These are phyloP conservation scores for Nasonia vitripennis DNA, from an alignment of 1,140 invertebrate genomes.

Conservation along the genomic window DNA sequence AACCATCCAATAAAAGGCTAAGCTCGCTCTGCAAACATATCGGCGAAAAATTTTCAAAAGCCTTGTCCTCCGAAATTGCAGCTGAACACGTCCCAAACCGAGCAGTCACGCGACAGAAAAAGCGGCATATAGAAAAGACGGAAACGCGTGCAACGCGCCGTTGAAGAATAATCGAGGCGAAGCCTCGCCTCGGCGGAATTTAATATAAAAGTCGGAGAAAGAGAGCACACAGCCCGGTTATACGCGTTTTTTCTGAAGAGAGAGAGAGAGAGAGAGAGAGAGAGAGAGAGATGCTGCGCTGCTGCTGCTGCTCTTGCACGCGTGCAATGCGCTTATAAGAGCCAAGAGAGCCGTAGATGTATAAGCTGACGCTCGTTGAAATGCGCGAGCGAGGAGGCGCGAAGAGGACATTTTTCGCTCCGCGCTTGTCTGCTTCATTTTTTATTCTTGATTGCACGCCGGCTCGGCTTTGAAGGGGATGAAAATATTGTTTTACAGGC, in stretches of 20 bases:
- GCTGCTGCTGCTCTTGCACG: neutral
- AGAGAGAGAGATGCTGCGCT: neutral
- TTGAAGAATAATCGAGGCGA: constrained; percentile 35
- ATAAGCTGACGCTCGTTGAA: constrained; percentile 25
- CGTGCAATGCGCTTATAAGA: constrained; percentile 38
- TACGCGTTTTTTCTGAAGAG: neutral
- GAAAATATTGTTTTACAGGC: neutral
- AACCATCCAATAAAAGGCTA: too few relatives aligned
- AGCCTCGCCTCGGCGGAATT: constrained; percentile 23
- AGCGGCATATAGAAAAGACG: neutral
- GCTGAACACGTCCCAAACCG: too few relatives aligned
- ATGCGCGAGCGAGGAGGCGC: neutral
- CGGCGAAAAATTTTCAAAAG: too few relatives aligned
- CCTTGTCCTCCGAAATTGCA: too few relatives aligned
- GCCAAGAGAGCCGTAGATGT: neutral
- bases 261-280: neutral
- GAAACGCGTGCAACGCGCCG: neutral
- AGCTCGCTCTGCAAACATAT: too few relatives aligned
- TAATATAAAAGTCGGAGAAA: constrained; percentile 50
- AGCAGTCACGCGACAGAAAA: too few relatives aligned
- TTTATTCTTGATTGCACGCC: neutral
- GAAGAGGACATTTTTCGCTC: constrained; percentile 24
- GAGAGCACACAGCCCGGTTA: neutral
- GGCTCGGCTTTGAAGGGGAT: neutral
- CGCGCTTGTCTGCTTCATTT: neutral